These are phyloP conservation scores for Alosa sapidissima DNA, from an alignment of 2,797 vertebrate genomes.

Conservation along the genomic window DNA sequence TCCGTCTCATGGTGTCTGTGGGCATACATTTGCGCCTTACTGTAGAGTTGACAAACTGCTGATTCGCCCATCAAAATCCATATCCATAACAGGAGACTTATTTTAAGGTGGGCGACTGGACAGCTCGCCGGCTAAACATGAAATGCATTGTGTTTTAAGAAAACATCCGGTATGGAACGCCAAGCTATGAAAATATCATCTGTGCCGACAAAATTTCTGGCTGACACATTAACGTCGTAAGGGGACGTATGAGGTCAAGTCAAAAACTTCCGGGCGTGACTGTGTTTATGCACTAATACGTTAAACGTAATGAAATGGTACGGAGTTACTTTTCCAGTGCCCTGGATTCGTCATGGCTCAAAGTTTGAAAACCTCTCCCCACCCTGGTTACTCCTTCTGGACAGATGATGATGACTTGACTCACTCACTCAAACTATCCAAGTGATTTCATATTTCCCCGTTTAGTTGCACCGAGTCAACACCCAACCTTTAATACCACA, in stretches of 20 bases:
- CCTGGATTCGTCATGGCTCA: slow-evolving; percentile 1
- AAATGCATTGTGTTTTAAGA: neutral
- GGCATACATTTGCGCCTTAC: neutral
- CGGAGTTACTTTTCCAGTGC: slow-evolving; percentile 5
- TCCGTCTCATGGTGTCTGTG: neutral
- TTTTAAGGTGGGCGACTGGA: neutral
- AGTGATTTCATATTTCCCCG: neutral
- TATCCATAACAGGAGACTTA: neutral
- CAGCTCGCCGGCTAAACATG: neutral
- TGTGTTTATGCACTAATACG: neutral
- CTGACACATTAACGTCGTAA: neutral
- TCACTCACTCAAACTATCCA: neutral
- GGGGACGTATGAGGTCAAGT: slow-evolving; percentile 4
- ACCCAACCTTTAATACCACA: neutral
- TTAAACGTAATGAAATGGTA: neutral
- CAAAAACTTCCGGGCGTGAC: neutral
- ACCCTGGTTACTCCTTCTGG: slow-evolving; percentile 7
- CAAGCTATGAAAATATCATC: slow-evolving; percentile 1
- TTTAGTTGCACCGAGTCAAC: slow-evolving; percentile 2
- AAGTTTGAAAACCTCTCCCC: slow-evolving; percentile 22
- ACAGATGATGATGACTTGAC: neutral
- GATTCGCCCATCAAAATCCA: neutral
- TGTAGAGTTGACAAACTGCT: neutral
- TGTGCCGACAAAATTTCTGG: neutral
- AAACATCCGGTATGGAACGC: slow-evolving; percentile 7